phyloP scores from a whole-genome alignment of 2,113 vertebrate species.

The Machaerirhynchus nigripectus region DNA sequence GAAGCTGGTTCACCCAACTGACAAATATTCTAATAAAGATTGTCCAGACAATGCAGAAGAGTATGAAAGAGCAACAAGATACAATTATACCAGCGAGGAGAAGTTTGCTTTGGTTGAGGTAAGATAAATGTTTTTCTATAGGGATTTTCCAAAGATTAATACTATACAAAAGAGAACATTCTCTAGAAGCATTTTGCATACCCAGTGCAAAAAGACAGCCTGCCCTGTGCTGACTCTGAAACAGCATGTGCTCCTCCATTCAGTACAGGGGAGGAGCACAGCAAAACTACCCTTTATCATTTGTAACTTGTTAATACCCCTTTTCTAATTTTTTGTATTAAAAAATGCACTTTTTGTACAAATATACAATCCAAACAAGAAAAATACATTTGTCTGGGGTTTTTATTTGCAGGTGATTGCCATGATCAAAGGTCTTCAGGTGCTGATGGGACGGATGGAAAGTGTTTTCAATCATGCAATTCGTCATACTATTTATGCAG shows the following conservation, averaged over 20 bases:
- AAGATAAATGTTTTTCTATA: background rate
- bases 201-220: background rate
- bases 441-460: constrained; percentile 90
- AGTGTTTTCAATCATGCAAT: constrained; percentile 90
- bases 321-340: background rate
- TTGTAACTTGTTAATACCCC: background rate
- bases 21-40: constrained; percentile 91
- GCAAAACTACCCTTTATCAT: background rate
- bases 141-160: background rate
- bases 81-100: constrained; percentile 89
- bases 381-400: background rate
- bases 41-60: constrained; percentile 89
- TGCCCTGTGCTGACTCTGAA: background rate
- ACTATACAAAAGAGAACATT: background rate
- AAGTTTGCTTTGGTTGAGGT: constrained; percentile 91
- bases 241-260: background rate
- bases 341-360: background rate
- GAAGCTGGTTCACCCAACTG: constrained; percentile 89
- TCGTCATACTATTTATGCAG: constrained; percentile 87
- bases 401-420: constrained; percentile 78
- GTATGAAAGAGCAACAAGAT: constrained; percentile 87
- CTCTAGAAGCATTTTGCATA: background rate
- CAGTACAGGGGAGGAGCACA: background rate
- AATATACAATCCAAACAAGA: background rate
- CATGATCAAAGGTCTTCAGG: constrained; percentile 90